Conservation (phyloP, 2,113 vertebrate genomes). For the Lophochroa leadbeateri region DNA sequence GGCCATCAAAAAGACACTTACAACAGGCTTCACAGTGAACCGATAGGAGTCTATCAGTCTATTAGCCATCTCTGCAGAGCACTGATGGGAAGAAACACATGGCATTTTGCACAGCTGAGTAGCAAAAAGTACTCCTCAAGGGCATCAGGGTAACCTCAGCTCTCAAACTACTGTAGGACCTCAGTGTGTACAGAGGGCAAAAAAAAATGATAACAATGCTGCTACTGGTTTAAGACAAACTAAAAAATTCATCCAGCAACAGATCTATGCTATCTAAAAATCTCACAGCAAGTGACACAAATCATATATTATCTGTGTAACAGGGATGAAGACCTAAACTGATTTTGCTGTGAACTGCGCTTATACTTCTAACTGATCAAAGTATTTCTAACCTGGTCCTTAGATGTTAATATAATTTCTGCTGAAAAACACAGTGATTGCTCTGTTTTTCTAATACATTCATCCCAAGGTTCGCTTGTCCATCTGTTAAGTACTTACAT, state of each 20-base stretch:
- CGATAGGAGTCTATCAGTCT: background rate
- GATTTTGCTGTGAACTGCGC: background rate
- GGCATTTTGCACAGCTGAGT: constrained; percentile 49
- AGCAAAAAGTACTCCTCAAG: constrained; percentile 58
- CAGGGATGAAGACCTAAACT: background rate
- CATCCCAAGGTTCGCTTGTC: constrained; percentile 69
- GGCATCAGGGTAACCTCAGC: background rate
- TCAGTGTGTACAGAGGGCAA: background rate
- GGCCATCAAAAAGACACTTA: constrained; percentile 44
- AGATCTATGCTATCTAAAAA: background rate
- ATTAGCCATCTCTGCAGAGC: constrained; percentile 49
- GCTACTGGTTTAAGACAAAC: background rate
- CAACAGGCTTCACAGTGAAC: constrained; percentile 1
- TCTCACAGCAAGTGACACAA: background rate
- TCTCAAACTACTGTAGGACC: constrained; percentile 4
- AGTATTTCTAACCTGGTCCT: background rate
- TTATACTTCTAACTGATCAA: background rate
- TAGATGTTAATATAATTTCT: background rate
- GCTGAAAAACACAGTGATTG: background rate
- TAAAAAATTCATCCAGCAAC: background rate
- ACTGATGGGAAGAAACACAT: constrained; percentile 43
- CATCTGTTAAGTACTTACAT: constrained; percentile 70
- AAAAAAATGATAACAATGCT: background rate
- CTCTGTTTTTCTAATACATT: constrained; percentile 52
- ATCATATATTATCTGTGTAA: background rate